Percentiles rank a stretch among this genome's conserved stretches.
Evolutionary conservation across 2,113 vertebrate species (phyloP).

Genomic region (Alexandromys fortis): DNA sequence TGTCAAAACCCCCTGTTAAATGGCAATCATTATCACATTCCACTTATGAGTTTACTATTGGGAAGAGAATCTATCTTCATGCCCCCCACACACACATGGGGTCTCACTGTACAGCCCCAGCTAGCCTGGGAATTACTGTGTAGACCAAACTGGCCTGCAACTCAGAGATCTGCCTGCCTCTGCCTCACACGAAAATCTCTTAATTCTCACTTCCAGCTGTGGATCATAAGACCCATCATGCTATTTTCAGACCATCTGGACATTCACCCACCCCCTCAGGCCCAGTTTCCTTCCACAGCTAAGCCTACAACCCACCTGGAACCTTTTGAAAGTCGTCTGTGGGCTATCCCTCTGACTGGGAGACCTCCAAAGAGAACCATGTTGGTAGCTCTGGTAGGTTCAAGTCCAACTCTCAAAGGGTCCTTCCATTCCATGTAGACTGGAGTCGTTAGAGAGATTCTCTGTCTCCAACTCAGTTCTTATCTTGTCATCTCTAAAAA

Average conservation of each 20-base stretch:
- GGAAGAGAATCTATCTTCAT: background rate
- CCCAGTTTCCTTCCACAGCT: background rate
- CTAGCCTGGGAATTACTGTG: background rate
- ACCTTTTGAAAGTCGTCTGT: background rate
- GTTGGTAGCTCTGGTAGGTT: too few species aligned
- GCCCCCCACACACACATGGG: background rate
- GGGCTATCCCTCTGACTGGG: background rate
- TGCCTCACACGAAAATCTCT: background rate
- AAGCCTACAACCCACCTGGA: background rate
- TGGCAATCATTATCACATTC: background rate
- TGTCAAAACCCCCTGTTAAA: background rate
- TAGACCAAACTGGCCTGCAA: background rate
- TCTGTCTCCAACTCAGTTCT: background rate
- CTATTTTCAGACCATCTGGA: background rate
- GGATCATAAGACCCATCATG: background rate
- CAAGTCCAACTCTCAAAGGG: background rate
- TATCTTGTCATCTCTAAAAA: background rate
- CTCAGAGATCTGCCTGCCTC: background rate
- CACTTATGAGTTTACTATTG: background rate
- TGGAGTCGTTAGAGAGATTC: fast-evolving
- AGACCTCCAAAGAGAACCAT: background rate
- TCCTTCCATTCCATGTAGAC: background rate
- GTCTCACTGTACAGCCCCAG: background rate
- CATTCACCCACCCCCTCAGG: fast-evolving
- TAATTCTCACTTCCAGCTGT: background rate